A percentile compares a stretch with the other conserved stretches of the same genome.
These are phyloP conservation scores for Tichodroma muraria DNA, from an alignment of 2,113 vertebrate genomes.

Conservation along the genomic window DNA sequence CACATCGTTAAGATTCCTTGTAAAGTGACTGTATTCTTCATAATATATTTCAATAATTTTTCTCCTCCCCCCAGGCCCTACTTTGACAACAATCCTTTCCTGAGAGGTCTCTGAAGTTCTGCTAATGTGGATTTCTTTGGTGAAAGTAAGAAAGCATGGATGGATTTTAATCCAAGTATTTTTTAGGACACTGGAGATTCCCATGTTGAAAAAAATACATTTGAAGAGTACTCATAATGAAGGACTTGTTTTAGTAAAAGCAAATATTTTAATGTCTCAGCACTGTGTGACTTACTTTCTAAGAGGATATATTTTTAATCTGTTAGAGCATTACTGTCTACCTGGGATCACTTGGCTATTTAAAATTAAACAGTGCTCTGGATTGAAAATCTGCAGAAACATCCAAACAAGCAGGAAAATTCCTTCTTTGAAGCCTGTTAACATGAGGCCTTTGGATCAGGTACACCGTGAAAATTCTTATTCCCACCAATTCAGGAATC, in stretches of 20 bases:
- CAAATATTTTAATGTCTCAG: not conserved
- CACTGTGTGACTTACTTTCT: not conserved
- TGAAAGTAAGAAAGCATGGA: not conserved
- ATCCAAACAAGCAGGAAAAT: not conserved
- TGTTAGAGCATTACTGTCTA: not conserved
- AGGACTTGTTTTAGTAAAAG: not conserved
- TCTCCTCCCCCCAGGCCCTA: not conserved
- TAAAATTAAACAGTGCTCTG: not conserved
- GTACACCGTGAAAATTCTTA: not conserved
- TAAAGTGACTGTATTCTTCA: not conserved
- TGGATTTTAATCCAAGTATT: not conserved
- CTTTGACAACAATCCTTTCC: not conserved
- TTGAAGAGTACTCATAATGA: accelerated
- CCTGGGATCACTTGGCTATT: not conserved
- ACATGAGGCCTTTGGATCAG: not conserved
- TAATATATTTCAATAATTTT: not conserved
- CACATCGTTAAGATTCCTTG: not conserved
- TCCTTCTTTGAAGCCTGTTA: not conserved
- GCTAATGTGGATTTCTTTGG: not conserved
- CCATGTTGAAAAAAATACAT: not conserved
- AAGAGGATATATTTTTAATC: not conserved
- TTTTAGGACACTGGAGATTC: not conserved
- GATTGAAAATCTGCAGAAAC: not conserved
- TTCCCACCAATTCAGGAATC: not conserved
- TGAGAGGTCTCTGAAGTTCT: not conserved